phyloP scores from a whole-genome alignment of 2,113 vertebrate genomes.

The Atherinomorus stipes region DNA sequence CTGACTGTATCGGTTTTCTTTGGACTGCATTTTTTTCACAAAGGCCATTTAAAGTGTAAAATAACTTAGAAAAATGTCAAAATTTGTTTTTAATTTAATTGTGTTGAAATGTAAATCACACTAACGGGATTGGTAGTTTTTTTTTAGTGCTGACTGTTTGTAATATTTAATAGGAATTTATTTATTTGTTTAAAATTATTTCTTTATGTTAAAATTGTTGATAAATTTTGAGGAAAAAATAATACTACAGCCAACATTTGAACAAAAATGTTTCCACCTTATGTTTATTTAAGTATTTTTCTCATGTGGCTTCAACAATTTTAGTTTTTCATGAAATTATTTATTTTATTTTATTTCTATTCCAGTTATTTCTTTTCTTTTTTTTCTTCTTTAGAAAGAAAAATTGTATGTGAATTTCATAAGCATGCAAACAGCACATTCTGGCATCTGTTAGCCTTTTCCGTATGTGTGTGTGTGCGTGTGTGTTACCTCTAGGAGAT shows the following conservation, averaged over 20 bases:
- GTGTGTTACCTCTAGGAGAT: conserved; percentile 20
- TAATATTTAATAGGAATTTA: background rate
- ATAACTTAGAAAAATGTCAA: background rate
- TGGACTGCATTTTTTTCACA: background rate
- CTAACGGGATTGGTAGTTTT: background rate
- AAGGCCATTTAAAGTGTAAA: background rate
- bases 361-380: no score
- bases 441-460: conserved; percentile 14
- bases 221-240: background rate
- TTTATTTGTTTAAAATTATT: background rate
- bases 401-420: no score
- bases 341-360: background rate
- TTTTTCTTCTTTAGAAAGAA: no score
- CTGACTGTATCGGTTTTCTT: background rate
- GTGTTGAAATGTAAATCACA: background rate
- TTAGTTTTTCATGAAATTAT: background rate
- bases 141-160: background rate
- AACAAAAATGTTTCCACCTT: background rate
- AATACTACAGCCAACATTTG: background rate
- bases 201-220: background rate
- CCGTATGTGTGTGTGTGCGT: background rate
- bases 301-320: background rate
- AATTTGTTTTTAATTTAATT: background rate
- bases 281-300: background rate
- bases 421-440: no score